A percentile compares a stretch with the other conserved stretches of the same genome.
Evolutionary conservation across 2,888 invertebrate species (phyloP).

Genomic region (Cheilosia soror): DNA sequence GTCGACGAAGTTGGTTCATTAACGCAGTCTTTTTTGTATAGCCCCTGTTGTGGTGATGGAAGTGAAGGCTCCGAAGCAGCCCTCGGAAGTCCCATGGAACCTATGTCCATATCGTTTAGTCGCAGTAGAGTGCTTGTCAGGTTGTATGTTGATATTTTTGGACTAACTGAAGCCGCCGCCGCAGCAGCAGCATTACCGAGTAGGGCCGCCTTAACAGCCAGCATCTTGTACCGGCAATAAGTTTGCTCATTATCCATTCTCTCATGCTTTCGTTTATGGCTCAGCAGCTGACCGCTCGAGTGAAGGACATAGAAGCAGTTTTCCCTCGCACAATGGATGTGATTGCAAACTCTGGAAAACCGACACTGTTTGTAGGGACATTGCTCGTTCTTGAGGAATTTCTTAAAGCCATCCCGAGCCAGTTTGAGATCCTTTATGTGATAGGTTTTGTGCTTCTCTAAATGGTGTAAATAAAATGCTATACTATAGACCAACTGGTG

Average conservation of each 20-base stretch:
- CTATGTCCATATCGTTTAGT: slow-evolving; percentile 43
- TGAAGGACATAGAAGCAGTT: slow-evolving; percentile 97
- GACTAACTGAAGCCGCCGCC: slow-evolving; percentile 2
- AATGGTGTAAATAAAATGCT: background rate
- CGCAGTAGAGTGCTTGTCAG: slow-evolving; percentile 38
- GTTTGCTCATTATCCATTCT: slow-evolving; percentile 91
- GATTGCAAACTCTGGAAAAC: slow-evolving; percentile 96
- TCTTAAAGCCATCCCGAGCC: slow-evolving; percentile 96
- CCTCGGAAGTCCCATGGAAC: slow-evolving; percentile 19
- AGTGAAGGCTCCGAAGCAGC: slow-evolving; percentile 6
- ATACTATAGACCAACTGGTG: background rate
- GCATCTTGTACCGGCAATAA: slow-evolving; percentile 77
- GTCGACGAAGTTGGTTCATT: background rate
- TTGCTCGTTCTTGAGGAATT: slow-evolving; percentile 97
- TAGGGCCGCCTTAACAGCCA: slow-evolving; percentile 59
- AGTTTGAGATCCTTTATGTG: slow-evolving; percentile 98
- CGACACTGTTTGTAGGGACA: slow-evolving; percentile 95
- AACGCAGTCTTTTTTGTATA: background rate
- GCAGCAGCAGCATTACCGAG: slow-evolving; percentile 25
- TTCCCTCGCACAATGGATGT: slow-evolving; percentile 97
- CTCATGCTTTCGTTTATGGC: slow-evolving; percentile 98
- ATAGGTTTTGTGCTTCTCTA: slow-evolving; percentile 98
- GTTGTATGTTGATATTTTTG: slow-evolving; percentile 16
- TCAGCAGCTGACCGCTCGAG: slow-evolving; percentile 96
- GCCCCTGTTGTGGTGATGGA: background rate